phyloP scores from a whole-genome alignment of 2,888 invertebrate genomes.

The Rhyacophila evoluta region DNA sequence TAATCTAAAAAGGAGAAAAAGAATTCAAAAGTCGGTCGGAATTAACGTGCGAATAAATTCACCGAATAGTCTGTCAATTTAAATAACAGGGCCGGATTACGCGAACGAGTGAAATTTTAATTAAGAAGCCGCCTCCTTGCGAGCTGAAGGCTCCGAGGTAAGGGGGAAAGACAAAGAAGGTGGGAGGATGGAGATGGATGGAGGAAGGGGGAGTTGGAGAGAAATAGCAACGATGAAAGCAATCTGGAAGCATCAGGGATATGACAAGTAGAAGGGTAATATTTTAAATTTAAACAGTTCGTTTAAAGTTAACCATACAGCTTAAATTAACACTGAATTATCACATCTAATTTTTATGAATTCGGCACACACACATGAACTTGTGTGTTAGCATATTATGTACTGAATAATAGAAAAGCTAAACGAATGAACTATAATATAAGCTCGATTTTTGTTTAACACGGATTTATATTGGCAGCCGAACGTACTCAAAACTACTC shows the following conservation, averaged over 20 bases:
- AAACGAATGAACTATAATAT: too few relatives aligned
- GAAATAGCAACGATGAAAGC: neutral
- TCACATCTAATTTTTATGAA: too few relatives aligned
- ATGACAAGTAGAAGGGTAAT: neutral
- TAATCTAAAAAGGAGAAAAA: neutral
- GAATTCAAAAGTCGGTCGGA: conserved; percentile 11
- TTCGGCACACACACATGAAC: too few relatives aligned
- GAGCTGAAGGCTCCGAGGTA: neutral
- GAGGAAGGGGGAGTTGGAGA: neutral
- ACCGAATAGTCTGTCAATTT: conserved; percentile 14
- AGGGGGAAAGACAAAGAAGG: neutral
- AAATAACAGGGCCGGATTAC: conserved; percentile 16
- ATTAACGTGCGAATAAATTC: conserved; percentile 3
- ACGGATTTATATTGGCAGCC: too few relatives aligned
- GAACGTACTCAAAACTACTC: too few relatives aligned
- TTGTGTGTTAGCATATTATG: too few relatives aligned
- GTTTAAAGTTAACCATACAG: too few relatives aligned
- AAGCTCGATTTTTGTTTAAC: too few relatives aligned
- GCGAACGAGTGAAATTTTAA: conserved; percentile 24
- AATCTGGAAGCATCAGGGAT: neutral
- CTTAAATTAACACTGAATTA: too few relatives aligned
- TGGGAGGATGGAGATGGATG: neutral
- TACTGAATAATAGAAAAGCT: too few relatives aligned
- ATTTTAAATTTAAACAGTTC: too few relatives aligned
- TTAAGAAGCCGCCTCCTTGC: conserved; percentile 9